phyloP scores from a whole-genome alignment of 2,888 invertebrate species.

The Luperina nickerlii region DNA sequence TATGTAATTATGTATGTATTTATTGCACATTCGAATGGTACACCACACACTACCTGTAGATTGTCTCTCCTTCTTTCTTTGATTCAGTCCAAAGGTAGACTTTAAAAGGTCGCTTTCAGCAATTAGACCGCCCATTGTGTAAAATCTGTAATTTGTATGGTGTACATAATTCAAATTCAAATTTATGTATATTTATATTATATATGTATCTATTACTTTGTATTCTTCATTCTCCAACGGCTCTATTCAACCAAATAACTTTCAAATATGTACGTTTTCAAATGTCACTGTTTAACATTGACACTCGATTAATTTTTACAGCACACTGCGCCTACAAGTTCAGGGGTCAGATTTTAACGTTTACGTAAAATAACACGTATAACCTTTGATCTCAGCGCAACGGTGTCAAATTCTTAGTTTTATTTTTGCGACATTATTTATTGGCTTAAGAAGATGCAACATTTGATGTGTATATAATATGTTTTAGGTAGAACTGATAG shows the following conservation, averaged over 20 bases:
- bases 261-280: slow-evolving; percentile 12
- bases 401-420: slow-evolving; percentile 18
- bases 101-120: no score
- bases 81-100: background rate
- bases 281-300: slow-evolving; percentile 8
- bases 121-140: no score
- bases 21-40: background rate
- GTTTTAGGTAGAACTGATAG: background rate
- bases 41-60: background rate
- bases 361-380: slow-evolving; percentile 8
- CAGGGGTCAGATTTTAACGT: slow-evolving; percentile 42
- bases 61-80: background rate
- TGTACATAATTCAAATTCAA: no score
- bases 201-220: no score
- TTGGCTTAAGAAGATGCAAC: slow-evolving; percentile 10
- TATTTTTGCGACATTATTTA: slow-evolving; percentile 7
- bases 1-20: background rate
- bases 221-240: no score
- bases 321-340: background rate
- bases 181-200: no score
- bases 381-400: slow-evolving; percentile 7
- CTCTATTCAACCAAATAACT: background rate
- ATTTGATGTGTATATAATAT: slow-evolving; percentile 12
- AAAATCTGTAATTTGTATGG: no score
- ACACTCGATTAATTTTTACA: slow-evolving; percentile 29